These are phyloP conservation scores for Ips typographus DNA, from an alignment of 1,140 invertebrate species.

Conservation along the genomic window DNA sequence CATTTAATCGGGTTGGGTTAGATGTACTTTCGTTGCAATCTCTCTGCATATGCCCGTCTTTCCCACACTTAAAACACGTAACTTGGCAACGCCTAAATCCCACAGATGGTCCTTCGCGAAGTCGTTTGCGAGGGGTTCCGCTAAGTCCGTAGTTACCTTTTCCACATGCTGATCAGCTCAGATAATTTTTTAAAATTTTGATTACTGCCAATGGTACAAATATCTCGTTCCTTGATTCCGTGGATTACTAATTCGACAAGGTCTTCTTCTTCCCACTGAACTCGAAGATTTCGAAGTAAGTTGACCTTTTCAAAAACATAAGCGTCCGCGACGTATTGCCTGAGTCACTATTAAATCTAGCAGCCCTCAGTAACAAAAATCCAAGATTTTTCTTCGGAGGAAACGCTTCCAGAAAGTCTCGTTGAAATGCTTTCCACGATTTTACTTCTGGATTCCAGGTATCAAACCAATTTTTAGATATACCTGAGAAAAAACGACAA, in stretches of 20 bases:
- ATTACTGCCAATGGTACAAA: neutral
- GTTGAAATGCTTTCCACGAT: conserved; percentile 29
- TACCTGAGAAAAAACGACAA: conserved; percentile 27
- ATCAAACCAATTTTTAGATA: conserved; percentile 25
- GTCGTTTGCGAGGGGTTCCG: neutral
- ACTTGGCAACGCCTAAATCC: neutral
- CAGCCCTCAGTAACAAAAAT: conserved; percentile 18
- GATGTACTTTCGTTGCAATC: conserved; percentile 7
- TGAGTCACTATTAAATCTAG: conserved; percentile 13
- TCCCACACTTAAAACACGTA: conserved; percentile 8
- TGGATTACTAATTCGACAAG: conserved; percentile 30
- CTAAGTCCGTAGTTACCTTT: neutral
- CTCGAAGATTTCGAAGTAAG: conserved; percentile 2
- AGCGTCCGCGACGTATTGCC: conserved; percentile 23
- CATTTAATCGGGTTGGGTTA: neutral
- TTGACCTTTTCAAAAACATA: conserved; percentile 20
- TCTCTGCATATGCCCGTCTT: neutral
- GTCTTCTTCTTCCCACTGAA: neutral
- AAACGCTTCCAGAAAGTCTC: conserved; percentile 34
- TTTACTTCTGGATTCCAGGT: conserved; percentile 25
- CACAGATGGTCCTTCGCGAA: neutral
- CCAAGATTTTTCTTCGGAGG: conserved; percentile 30
- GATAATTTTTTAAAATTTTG: conserved; percentile 9
- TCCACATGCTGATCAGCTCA: neutral
- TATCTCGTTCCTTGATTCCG: conserved; percentile 24